Base-by-base conservation (phyloP, 1,140 invertebrate species). In the Diplogasteroides magnus region DNA sequence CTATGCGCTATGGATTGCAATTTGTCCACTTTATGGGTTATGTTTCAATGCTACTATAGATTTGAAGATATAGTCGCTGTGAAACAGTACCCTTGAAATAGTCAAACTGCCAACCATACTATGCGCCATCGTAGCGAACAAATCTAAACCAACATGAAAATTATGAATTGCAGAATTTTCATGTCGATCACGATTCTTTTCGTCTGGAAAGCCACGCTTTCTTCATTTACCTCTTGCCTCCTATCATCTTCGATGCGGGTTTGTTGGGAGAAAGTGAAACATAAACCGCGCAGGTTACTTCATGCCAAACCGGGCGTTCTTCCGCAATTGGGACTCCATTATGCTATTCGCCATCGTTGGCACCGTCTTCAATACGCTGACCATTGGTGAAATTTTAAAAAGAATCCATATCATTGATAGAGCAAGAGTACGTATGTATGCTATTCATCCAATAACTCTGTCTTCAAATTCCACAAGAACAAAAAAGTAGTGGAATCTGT, bases 211-310 rank as follows among this genome's bases (percentile, higher is more conserved):
- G 73, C 27, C 58, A 68, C 31, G 64, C 68, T 25, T 79, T 79
- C 77, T 79, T 79, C 48, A 56, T 79, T 14, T 77, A 74, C 32
- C 48, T 79, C 0, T 64, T 79, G 31, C 85, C 85, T 14, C 85
- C 85, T 80, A 86, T 83, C 79, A 85, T 84, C 63, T 76, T 72
- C n/a, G 71, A 79, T 61, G 77, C 77, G 26, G 77, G 94, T 76
- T 48, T 48, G 6, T 48, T 48, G 6, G 37, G 19, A 11, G 37
- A 48, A 48, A 19, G 19, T 19, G 6, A 19, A 11, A 11, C 6
- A 48, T 48, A 48, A 48, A 11, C 19, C 6, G 37, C 19, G 37
- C 37, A 76, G 75, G 76, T 29, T 77, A 77, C 32, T 77, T 78
- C 31, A 77, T 77, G 76, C 76, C 76, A 26, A 79, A 76, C 67